Evolutionary conservation across 2,113 vertebrate genomes (phyloP).

Genomic region (Coturnix japonica): DNA sequence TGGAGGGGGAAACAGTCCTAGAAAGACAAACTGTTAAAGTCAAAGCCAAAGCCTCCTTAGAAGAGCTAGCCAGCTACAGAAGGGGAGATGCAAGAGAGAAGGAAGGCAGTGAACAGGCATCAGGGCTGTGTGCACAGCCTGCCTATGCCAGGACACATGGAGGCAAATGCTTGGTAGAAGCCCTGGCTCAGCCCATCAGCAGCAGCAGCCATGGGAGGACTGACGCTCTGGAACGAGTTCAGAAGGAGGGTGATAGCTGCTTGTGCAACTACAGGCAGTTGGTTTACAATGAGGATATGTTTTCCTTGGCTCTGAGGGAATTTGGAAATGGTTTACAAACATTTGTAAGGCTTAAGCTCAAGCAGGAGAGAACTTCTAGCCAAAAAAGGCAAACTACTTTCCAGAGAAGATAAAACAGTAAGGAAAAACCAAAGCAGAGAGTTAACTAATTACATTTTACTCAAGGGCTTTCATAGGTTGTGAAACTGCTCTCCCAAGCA

Average conservation of each 20-base stretch:
- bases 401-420: not conserved
- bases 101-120: accelerated
- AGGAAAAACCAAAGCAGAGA: not conserved
- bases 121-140: not conserved
- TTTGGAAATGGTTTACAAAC: conserved; percentile 17
- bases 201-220: not conserved
- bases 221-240: not conserved
- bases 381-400: not conserved
- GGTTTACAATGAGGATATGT: not conserved
- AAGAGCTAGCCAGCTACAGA: not conserved
- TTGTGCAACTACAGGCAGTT: not conserved
- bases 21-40: not conserved
- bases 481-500: not conserved
- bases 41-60: not conserved
- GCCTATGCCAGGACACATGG: not conserved
- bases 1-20: not conserved
- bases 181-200: not conserved
- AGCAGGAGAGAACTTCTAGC: not conserved
- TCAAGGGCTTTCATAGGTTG: not conserved
- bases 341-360: not conserved
- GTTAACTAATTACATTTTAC: not conserved
- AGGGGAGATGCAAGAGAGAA: not conserved
- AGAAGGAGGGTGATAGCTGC: not conserved
- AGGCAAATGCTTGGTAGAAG: not conserved
- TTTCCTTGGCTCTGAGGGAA: not conserved